phyloP scores from a whole-genome alignment of 2,888 invertebrate genomes.

The Hypsopygia costalis region DNA sequence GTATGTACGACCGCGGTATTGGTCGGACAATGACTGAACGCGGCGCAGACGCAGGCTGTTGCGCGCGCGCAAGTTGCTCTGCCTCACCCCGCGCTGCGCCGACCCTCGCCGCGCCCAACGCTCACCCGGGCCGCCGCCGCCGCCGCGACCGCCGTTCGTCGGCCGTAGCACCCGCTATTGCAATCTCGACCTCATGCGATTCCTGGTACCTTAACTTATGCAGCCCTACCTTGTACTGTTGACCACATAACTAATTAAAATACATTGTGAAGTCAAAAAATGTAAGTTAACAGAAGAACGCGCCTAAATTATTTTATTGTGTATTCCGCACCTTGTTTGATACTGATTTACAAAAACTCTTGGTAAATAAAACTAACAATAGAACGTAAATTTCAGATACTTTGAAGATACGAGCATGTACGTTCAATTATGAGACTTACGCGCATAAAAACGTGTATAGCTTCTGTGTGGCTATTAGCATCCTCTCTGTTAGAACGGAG shows the following conservation, averaged over 20 bases:
- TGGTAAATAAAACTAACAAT: too few relatives aligned
- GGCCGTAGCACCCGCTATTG: slow-evolving; percentile 22
- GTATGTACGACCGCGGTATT: slow-evolving; percentile 64
- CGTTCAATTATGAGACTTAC: slow-evolving; percentile 3
- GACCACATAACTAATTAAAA: not conserved
- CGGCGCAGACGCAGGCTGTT: slow-evolving; percentile 52
- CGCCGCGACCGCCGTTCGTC: too few relatives aligned
- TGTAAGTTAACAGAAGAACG: too few relatives aligned
- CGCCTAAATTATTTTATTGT: too few relatives aligned
- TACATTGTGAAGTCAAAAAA: not conserved
- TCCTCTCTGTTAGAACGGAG: slow-evolving; percentile 27
- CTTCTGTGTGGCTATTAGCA: slow-evolving; percentile 48
- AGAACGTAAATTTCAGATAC: not conserved
- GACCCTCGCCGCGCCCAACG: slow-evolving; percentile 22
- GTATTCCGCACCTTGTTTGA: too few relatives aligned
- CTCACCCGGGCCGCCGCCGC: slow-evolving; percentile 24
- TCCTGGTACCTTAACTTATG: slow-evolving; percentile 62
- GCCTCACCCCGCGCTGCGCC: slow-evolving; percentile 28
- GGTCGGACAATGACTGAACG: slow-evolving; percentile 75
- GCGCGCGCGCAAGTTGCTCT: slow-evolving; percentile 56
- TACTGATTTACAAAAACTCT: too few relatives aligned
- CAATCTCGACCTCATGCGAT: slow-evolving; percentile 47
- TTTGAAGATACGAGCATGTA: not conserved
- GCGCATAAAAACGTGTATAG: slow-evolving; percentile 21
- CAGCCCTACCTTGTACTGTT: slow-evolving; percentile 51